Percentiles rank a stretch among this genome's conserved stretches.
These are phyloP conservation scores for Aphidius gifuensis DNA, from an alignment of 1,140 invertebrate genomes.

Conservation along the genomic window DNA sequence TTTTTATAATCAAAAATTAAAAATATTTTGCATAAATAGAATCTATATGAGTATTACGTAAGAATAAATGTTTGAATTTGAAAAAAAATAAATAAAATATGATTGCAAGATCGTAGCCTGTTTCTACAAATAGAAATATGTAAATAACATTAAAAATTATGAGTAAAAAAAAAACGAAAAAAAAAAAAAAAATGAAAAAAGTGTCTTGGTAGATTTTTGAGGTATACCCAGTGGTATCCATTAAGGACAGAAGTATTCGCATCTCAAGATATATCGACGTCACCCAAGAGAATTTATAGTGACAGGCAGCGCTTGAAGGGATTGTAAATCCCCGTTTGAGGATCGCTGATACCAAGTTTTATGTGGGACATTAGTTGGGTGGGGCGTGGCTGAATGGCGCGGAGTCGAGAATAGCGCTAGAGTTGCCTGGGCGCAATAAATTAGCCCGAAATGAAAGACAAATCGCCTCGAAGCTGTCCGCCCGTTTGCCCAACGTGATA, in stretches of 20 bases:
- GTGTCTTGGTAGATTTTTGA: background rate
- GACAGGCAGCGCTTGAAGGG: conserved; percentile 54
- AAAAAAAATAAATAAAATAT: too few species aligned
- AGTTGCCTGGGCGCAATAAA: conserved; percentile 50
- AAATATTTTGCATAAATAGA: too few species aligned
- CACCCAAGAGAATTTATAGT: conserved; percentile 51
- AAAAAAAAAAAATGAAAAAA: too few species aligned
- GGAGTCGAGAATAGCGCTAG: conserved; percentile 46
- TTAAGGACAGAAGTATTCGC: conserved; percentile 55
- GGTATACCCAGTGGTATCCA: conserved; percentile 44
- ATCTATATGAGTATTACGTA: too few species aligned
- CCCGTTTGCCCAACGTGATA: conserved; percentile 54
- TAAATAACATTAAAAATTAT: too few species aligned
- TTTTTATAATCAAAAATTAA: too few species aligned
- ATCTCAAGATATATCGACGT: conserved; percentile 50
- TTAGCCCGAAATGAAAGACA: conserved; percentile 58
- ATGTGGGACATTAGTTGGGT: conserved; percentile 57
- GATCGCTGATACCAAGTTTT: conserved; percentile 58
- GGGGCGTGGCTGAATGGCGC: conserved; percentile 53
- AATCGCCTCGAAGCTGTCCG: conserved; percentile 55
- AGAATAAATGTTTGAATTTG: too few species aligned
- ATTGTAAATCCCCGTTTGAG: conserved; percentile 59
- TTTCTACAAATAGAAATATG: too few species aligned
- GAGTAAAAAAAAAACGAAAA: too few species aligned
- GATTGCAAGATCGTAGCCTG: too few species aligned